Evolutionary conservation across 2,888 invertebrate species (phyloP).

Genomic region (Deroplatys truncata): DNA sequence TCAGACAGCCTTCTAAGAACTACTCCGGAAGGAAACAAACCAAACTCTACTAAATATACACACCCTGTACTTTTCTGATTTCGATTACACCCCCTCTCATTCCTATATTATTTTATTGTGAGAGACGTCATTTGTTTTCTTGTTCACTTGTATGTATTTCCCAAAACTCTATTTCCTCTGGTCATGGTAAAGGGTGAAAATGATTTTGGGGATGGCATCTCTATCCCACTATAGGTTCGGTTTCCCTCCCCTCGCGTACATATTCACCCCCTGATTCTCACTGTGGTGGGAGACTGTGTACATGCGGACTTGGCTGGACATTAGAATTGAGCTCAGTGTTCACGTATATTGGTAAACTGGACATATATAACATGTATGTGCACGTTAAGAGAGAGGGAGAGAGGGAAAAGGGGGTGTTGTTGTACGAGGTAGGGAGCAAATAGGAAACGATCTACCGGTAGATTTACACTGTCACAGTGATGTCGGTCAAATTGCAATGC

Average conservation of each 20-base stretch:
- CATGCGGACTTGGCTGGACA: neutral
- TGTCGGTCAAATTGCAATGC: too few relatives aligned
- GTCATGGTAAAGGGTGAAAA: neutral
- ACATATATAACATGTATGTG: neutral
- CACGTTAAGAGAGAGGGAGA: neutral
- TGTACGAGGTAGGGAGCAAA: neutral
- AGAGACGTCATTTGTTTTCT: neutral
- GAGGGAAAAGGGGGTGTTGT: neutral
- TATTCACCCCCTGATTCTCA: neutral
- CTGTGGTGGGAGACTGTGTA: neutral
- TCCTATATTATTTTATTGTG: neutral
- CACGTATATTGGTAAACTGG: neutral
- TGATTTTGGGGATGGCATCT: slow-evolving; percentile 1
- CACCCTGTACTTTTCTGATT: neutral
- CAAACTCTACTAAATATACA: neutral
- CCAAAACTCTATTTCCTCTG: neutral
- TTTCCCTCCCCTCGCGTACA: neutral
- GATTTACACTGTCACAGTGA: neutral
- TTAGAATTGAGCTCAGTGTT: neutral
- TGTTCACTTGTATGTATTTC: neutral
- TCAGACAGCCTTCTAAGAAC: neutral
- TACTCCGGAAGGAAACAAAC: neutral
- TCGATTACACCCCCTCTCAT: neutral
- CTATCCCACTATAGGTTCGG: neutral
- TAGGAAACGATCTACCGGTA: neutral